phyloP scores from a whole-genome alignment of 2,888 invertebrate species.

The Acholoe squamosa region DNA sequence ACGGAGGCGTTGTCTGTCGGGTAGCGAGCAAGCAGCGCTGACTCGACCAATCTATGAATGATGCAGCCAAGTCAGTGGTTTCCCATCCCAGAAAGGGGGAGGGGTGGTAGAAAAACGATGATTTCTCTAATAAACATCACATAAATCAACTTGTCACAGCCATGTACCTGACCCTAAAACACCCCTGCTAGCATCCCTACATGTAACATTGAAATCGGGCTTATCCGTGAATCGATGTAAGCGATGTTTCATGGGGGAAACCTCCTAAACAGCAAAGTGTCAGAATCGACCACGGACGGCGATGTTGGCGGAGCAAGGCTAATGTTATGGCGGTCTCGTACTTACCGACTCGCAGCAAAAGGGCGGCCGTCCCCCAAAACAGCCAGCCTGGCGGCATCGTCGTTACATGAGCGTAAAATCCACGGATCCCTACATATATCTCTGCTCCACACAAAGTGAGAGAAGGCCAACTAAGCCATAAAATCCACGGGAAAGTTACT shows the following conservation, averaged over 20 bases:
- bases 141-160: too few species aligned
- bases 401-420: conserved; percentile 40
- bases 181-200: too few species aligned
- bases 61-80: too few species aligned
- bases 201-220: too few species aligned
- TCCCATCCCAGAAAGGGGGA: too few species aligned
- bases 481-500: conserved; percentile 49
- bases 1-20: too few species aligned
- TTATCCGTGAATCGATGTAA: neutral
- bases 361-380: conserved; percentile 53
- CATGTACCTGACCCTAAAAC: too few species aligned
- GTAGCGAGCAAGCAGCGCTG: too few species aligned
- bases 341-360: conserved; percentile 44
- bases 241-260: neutral
- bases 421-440: conserved; percentile 52
- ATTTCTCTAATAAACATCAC: too few species aligned
- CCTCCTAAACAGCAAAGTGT: neutral
- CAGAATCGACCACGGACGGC: neutral
- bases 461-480: conserved; percentile 19
- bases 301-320: neutral
- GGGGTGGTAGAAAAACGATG: too few species aligned
- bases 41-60: too few species aligned
- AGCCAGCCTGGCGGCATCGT: conserved; percentile 49
- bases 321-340: conserved; percentile 43
- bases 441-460: neutral